These are phyloP conservation scores for Pseudolycoriella hygida DNA, from an alignment of 2,888 invertebrate genomes.

Conservation along the genomic window DNA sequence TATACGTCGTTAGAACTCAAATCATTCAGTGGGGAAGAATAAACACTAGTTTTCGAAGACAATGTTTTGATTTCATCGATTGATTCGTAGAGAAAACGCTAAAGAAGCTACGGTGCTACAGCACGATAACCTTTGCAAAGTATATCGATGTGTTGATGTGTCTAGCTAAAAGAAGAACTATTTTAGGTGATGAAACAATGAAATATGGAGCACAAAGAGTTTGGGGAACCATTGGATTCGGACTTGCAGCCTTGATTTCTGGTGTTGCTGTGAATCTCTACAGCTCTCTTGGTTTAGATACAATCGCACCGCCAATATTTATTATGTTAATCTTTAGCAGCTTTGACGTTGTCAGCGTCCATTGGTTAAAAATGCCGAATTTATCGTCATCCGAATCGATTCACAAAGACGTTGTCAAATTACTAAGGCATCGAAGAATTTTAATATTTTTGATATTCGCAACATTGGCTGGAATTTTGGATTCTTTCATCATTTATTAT, in stretches of 20 bases:
- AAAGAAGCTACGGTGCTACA: too few relatives aligned
- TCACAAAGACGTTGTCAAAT: slow-evolving; percentile 40
- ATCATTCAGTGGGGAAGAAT: too few relatives aligned
- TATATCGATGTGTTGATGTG: too few relatives aligned
- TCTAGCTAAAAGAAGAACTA: too few relatives aligned
- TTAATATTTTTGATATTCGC: slow-evolving; percentile 54
- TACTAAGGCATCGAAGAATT: slow-evolving; percentile 45
- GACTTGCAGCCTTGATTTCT: slow-evolving; percentile 48
- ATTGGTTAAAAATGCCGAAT: slow-evolving; percentile 45
- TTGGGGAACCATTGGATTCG: slow-evolving; percentile 71
- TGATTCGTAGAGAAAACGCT: too few relatives aligned
- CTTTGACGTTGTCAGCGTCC: slow-evolving; percentile 49
- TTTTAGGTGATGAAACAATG: slow-evolving; percentile 38
- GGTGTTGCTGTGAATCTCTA: slow-evolving; percentile 44
- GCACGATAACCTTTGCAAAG: too few relatives aligned
- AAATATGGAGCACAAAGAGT: slow-evolving; percentile 63
- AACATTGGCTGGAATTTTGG: slow-evolving; percentile 55
- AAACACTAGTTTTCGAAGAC: too few relatives aligned
- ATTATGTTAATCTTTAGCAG: slow-evolving; percentile 44
- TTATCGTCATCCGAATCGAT: slow-evolving; percentile 41
- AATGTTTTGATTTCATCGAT: too few relatives aligned
- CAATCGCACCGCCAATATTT: slow-evolving; percentile 52
- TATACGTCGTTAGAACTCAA: too few relatives aligned
- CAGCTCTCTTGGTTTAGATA: slow-evolving; percentile 24
- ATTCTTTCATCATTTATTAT: slow-evolving; percentile 66